A percentile compares a stretch with the other conserved stretches of the same genome.
These are phyloP conservation scores for Orthosia gracilis DNA, from an alignment of 2,888 invertebrate genomes.

Conservation along the genomic window DNA sequence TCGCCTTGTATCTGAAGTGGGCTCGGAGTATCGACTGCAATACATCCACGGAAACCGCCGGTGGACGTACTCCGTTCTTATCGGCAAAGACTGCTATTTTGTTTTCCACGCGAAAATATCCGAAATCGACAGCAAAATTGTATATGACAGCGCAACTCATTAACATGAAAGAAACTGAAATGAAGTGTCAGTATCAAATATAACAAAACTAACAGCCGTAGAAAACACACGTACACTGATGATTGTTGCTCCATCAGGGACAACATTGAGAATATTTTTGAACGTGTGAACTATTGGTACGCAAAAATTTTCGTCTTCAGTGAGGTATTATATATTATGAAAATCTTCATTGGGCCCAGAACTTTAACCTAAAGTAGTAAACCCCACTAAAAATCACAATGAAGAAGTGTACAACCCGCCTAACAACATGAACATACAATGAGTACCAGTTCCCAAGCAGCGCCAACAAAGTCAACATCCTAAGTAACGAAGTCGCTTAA, in stretches of 20 bases:
- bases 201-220: constrained; percentile 2
- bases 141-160: constrained; percentile 22
- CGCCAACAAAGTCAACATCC: too few species aligned
- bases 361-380: too few species aligned
- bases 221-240: constrained; percentile 5
- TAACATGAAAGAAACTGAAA: constrained; percentile 5
- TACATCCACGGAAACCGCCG: background rate
- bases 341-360: background rate
- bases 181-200: constrained; percentile 9
- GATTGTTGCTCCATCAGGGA: constrained; percentile 22
- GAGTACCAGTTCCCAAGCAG: too few species aligned
- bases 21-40: background rate
- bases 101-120: constrained; percentile 17
- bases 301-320: background rate
- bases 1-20: background rate
- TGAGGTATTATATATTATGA: background rate
- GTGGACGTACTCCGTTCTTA: background rate
- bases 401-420: too few species aligned
- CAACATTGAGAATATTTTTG: constrained; percentile 19
- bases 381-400: too few species aligned
- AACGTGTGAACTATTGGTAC: constrained; percentile 9
- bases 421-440: too few species aligned
- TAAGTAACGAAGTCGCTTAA: too few species aligned
- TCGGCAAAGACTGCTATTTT: background rate
- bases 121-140: background rate